Evolutionary conservation across 1,140 invertebrate genomes (phyloP).

Genomic region (Ditylenchus dipsaci): DNA sequence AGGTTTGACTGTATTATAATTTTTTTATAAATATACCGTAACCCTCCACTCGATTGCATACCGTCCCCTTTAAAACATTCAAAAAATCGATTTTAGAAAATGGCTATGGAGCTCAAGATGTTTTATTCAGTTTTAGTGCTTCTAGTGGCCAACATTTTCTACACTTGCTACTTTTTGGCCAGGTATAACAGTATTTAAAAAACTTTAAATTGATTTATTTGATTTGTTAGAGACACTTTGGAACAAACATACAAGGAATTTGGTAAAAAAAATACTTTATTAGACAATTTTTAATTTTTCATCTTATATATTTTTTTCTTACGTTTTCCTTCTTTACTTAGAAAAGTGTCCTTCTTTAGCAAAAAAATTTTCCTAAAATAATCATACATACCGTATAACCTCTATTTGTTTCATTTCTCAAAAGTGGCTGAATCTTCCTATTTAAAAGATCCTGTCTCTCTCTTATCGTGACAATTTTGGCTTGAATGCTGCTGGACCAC

Average conservation of each 20-base stretch:
- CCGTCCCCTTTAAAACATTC: too few relatives aligned
- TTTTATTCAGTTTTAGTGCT: neutral
- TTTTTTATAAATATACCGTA: too few relatives aligned
- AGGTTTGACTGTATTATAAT: too few relatives aligned
- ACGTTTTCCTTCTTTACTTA: neutral
- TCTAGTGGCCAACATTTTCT: constrained; percentile 2
- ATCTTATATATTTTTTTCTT: neutral
- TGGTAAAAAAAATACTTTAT: neutral
- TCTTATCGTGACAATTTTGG: too few relatives aligned
- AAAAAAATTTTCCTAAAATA: neutral
- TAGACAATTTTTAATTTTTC: neutral
- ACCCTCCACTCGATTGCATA: too few relatives aligned
- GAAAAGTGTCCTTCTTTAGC: neutral
- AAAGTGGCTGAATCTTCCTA: too few relatives aligned
- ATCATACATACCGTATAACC: neutral
- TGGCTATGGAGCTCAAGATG: neutral
- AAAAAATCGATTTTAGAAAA: neutral
- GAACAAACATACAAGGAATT: neutral
- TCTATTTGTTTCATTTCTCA: neutral
- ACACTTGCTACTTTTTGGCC: neutral
- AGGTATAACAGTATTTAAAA: neutral
- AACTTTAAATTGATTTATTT: neutral
- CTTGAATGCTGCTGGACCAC: too few relatives aligned
- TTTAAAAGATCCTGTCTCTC: neutral
- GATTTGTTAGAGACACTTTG: neutral